Evolutionary conservation across 1,140 invertebrate species (phyloP).

Genomic region (Campoletis sonorensis): DNA sequence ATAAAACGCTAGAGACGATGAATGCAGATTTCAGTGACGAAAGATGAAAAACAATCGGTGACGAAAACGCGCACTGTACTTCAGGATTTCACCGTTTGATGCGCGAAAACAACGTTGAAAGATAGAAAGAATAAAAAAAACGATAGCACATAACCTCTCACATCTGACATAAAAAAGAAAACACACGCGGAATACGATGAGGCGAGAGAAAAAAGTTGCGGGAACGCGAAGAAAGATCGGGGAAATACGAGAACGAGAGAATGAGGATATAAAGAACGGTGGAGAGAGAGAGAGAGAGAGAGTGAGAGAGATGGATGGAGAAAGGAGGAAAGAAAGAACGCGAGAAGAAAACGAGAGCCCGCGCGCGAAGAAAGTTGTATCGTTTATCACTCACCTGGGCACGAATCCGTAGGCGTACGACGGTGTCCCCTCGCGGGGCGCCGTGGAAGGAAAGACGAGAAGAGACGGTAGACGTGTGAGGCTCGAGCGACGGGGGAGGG

Average conservation of each 20-base stretch:
- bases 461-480: conserved; percentile 35
- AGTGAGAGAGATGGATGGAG: conserved; percentile 32
- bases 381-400: conserved; percentile 72
- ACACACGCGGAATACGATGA: conserved; percentile 9
- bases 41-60: too few species aligned
- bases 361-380: conserved; percentile 64
- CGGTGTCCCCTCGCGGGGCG: conserved; percentile 59
- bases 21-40: too few species aligned
- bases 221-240: neutral
- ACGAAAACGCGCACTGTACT: too few species aligned
- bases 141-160: conserved; percentile 6
- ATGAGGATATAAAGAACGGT: conserved; percentile 16
- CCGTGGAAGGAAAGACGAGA: conserved; percentile 45
- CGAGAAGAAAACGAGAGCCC: conserved; percentile 56
- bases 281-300: conserved; percentile 14
- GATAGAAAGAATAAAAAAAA: too few species aligned
- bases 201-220: neutral
- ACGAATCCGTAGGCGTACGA: conserved; percentile 58
- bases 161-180: neutral
- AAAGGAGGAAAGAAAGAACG: conserved; percentile 36
- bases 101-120: neutral
- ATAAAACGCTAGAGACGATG: too few species aligned
- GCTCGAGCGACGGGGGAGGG: conserved; percentile 33
- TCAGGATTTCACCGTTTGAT: too few species aligned
- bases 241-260: conserved; percentile 28